phyloP scores from a whole-genome alignment of 2,888 invertebrate species.

The Iselma pallidipennis region DNA sequence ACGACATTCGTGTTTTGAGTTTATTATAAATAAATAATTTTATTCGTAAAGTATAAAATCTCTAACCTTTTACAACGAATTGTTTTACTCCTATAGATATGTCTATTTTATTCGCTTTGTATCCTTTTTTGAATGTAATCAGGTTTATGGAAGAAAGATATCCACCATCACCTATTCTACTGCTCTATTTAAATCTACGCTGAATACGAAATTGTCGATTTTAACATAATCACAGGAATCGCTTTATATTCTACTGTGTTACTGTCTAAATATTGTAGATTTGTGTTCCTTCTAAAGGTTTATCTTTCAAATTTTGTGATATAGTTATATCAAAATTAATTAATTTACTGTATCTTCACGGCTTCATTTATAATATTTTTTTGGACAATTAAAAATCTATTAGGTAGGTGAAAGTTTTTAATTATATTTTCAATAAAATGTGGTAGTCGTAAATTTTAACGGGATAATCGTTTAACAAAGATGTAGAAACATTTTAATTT shows the following conservation, averaged over 20 bases:
- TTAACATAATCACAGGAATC: conserved; percentile 33
- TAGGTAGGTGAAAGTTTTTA: background rate
- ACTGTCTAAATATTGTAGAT: conserved; percentile 33
- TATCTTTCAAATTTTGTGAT: background rate
- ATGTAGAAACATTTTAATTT: background rate
- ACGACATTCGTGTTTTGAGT: too few relatives aligned
- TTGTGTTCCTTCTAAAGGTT: conserved; percentile 17
- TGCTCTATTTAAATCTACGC: conserved; percentile 28
- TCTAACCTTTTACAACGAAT: too few relatives aligned
- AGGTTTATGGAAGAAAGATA: conserved; percentile 39
- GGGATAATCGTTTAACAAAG: background rate
- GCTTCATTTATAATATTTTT: conserved; percentile 4
- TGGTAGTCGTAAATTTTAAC: background rate
- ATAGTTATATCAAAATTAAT: too few relatives aligned
- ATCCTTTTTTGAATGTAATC: conserved; percentile 32
- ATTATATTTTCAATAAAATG: background rate
- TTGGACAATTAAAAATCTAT: background rate
- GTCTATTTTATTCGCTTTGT: background rate
- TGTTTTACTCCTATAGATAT: background rate
- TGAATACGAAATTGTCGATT: conserved; percentile 41
- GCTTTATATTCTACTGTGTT: conserved; percentile 31
- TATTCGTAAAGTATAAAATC: too few relatives aligned
- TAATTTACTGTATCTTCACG: conserved; percentile 8
- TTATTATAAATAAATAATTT: too few relatives aligned
- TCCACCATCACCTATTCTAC: conserved; percentile 30